Evolutionary conservation across 2,113 vertebrate genomes (phyloP), one percentile per base, ranked within the genome.

Genomic region (Furnarius figulus): DNA sequence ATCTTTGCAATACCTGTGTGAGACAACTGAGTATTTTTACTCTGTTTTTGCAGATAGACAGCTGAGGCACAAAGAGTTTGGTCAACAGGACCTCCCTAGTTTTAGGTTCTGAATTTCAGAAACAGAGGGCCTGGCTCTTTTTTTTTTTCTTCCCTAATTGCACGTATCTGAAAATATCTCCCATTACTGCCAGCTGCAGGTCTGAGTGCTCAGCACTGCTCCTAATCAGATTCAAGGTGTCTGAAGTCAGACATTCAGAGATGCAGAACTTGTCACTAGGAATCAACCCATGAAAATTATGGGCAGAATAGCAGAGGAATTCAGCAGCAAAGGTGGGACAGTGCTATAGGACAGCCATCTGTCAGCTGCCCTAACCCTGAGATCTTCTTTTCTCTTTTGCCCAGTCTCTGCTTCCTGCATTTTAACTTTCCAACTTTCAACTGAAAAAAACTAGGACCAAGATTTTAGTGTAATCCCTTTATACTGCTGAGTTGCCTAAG

Each of bases 391-490:
- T 93, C 46, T 79, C 42, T 73, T 85, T 87, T 82, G 72, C 58
- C 50, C 73, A 77, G 62, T 46, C 77, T 94, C 39, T 83, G 15
- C 35, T 27, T 83, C 27, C n/a, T 50, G 39, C 33, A 7, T 79
- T 90, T 92, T 80, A 73, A 89, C 78, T 87, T 95, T 74, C 37
- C 14, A 81, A n/a, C 23, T 91, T 93, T 52, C 40, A 81, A 23
- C 49, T 74, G 84, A 33, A 67, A 90, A 90, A 95, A 89, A 35
- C 58, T 8, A 52, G 59, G 20, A 86, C 50, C 10, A 44, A 47
- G 55, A 90, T 80, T 92, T 90, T 52, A 74, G 24, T 44, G 39
- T 95, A 93, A 97, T 95, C 76, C n/a, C 61, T 93, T 95, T 84
- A 92, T 90, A 78, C 16, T 24, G 27, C 17, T 3, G 39, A 87